Evolutionary conservation across 2,797 vertebrate genomes (phyloP).

Genomic region (Carcharodon carcharias): DNA sequence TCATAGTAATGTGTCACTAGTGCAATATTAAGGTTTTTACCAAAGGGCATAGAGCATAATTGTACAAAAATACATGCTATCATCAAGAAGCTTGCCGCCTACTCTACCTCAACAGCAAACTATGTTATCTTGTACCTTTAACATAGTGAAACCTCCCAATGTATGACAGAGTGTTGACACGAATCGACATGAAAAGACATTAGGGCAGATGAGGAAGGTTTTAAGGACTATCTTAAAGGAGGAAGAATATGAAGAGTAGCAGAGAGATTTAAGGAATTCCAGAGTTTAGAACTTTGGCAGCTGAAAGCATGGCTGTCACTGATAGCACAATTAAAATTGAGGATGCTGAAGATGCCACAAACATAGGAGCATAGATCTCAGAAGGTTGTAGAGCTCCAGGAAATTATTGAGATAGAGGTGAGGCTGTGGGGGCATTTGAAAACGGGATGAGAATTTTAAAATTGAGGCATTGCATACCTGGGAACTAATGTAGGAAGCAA

Average conservation of each 20-base stretch:
- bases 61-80: neutral
- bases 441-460: neutral
- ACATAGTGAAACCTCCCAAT: too few relatives aligned
- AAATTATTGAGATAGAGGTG: neutral
- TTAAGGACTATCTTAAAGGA: neutral
- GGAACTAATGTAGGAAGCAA: neutral
- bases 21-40: neutral
- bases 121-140: too few relatives aligned
- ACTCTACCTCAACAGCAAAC: neutral
- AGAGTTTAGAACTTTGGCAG: neutral
- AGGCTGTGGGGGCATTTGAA: neutral
- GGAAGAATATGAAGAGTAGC: neutral
- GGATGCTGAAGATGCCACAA: neutral
- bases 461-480: neutral
- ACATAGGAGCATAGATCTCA: neutral
- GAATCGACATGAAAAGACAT: neutral
- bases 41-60: neutral
- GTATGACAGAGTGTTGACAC: neutral
- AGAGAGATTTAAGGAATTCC: neutral
- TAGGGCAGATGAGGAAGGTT: neutral
- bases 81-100: neutral
- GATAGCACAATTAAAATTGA: neutral
- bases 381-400: neutral
- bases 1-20: neutral
- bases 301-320: neutral